phyloP scores from a whole-genome alignment of 2,113 vertebrate species.

The Microcebus ravelobensis region DNA sequence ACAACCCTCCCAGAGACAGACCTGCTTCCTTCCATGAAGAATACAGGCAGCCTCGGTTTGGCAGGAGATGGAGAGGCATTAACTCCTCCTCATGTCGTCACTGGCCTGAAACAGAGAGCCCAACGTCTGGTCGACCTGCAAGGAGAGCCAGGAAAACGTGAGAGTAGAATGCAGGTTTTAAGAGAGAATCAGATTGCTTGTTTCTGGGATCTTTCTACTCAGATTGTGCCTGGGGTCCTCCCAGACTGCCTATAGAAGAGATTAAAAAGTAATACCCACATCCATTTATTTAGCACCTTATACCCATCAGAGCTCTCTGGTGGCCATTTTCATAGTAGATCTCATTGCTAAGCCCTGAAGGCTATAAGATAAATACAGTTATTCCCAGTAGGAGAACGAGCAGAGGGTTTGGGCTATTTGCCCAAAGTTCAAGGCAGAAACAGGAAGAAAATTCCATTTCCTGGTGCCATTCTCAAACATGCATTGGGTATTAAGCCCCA shows the following conservation, averaged over 20 bases:
- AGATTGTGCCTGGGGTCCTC: no score
- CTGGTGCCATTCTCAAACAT: not conserved
- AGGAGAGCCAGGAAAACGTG: not conserved
- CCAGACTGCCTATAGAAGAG: not conserved
- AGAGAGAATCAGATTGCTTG: no score
- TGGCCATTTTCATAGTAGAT: not conserved
- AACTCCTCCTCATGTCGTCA: not conserved
- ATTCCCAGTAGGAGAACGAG: not conserved
- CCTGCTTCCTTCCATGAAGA: not conserved
- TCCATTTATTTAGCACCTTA: not conserved
- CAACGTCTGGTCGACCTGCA: accelerated
- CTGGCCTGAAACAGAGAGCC: not conserved
- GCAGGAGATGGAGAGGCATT: accelerated
- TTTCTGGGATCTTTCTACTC: not conserved
- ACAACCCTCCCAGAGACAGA: not conserved
- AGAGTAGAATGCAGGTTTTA: not conserved
- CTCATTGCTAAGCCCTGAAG: not conserved
- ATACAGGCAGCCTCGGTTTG: no score
- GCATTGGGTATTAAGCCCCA: not conserved
- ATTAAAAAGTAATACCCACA: not conserved
- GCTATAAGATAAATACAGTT: no score
- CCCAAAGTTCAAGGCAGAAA: not conserved
- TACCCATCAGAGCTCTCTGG: not conserved
- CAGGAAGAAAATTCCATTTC: not conserved
- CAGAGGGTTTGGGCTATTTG: not conserved